Conservation (phyloP, 53 echinoderm and acorn worm genomes). For the Apostichopus leukothele region DNA sequence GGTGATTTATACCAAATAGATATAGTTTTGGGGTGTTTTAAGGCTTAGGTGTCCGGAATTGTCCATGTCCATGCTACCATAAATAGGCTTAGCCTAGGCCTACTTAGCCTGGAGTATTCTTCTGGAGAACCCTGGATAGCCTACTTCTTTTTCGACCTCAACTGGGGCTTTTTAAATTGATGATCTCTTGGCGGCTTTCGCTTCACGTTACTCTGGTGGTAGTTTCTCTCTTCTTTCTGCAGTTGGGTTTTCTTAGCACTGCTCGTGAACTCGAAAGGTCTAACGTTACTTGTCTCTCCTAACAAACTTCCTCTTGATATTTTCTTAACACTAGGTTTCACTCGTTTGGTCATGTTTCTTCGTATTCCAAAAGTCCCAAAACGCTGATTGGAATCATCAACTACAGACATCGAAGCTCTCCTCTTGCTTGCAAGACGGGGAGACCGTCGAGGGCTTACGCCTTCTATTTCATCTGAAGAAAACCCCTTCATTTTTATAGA, state of each 20-base stretch:
- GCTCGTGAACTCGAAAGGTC: neutral
- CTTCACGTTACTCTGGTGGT: neutral
- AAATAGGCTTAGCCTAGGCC: no score
- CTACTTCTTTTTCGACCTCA: neutral
- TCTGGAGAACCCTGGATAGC: neutral
- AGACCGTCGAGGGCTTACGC: constrained; percentile 44
- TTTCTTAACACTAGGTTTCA: constrained; percentile 36
- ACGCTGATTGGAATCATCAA: constrained; percentile 15
- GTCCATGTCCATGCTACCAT: no score
- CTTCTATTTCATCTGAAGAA: neutral
- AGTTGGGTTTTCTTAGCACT: neutral
- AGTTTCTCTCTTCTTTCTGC: neutral
- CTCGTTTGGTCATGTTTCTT: constrained; percentile 1
- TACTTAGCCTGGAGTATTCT: no score
- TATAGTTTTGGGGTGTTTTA: no score
- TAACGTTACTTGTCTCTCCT: constrained; percentile 18
- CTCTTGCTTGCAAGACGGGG: constrained; percentile 52
- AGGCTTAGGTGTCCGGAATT: no score
- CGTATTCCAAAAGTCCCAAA: neutral
- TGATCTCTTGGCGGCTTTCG: constrained; percentile 13
- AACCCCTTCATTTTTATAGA: constrained; percentile 5
- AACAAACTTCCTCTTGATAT: constrained; percentile 1
- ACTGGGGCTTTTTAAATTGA: constrained; percentile 34
- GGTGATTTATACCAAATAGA: no score
- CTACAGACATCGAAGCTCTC: constrained; percentile 33